phyloP scores from a whole-genome alignment of 2,113 vertebrate genomes.

The Apodemus sylvaticus region DNA sequence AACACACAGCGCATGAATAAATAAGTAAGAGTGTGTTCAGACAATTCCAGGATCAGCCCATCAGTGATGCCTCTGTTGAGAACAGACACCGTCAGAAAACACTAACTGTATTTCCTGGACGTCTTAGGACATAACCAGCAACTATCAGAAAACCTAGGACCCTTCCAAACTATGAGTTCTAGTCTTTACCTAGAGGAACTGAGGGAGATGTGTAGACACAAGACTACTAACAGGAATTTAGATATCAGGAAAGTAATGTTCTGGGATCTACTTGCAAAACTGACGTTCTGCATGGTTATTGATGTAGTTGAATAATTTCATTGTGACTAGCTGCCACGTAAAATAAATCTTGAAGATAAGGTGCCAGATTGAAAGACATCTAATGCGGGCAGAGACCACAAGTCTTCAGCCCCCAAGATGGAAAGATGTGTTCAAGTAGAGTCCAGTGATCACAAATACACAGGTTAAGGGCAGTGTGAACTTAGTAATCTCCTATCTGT shows the following conservation, averaged over 20 bases:
- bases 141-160: background rate
- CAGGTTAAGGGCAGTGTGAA: background rate
- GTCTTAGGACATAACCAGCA: background rate
- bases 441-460: background rate
- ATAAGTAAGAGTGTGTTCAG: background rate
- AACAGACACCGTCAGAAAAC: background rate
- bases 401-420: background rate
- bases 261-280: background rate
- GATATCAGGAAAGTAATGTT: fast-evolving
- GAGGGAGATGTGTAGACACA: fast-evolving
- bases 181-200: background rate
- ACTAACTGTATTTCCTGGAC: too few relatives aligned
- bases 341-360: fast-evolving
- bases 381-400: fast-evolving
- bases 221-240: fast-evolving
- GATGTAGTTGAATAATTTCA: too few relatives aligned
- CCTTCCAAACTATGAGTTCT: background rate
- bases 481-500: background rate
- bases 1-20: background rate
- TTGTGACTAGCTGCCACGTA: background rate
- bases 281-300: fast-evolving
- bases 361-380: background rate
- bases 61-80: too few relatives aligned
- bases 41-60: background rate
- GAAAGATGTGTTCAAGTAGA: background rate